Conservation (phyloP, 2,797 vertebrate genomes). For the Leptatherina wallacei region DNA sequence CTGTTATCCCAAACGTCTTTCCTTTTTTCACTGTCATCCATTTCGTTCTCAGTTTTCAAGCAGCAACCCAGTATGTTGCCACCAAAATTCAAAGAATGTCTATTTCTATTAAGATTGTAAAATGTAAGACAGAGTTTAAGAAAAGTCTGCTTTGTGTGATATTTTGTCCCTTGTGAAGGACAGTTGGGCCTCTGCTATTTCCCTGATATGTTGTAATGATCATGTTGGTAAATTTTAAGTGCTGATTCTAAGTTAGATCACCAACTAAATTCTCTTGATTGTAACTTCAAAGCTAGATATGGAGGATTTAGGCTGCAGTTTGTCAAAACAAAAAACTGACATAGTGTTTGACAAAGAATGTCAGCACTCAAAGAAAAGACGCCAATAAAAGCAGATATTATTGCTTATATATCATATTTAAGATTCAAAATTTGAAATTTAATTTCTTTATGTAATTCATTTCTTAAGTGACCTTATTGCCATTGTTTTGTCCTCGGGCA, state of each 20-base stretch:
- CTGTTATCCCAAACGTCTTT: constrained; percentile 32
- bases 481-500: constrained; percentile 64
- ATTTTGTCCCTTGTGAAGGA: constrained; percentile 64
- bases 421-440: constrained; percentile 70
- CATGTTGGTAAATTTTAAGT: constrained; percentile 47
- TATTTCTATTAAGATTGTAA: constrained; percentile 72
- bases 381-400: constrained; percentile 56
- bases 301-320: constrained; percentile 73
- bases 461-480: constrained; percentile 84
- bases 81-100: constrained; percentile 69
- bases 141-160: constrained; percentile 55
- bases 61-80: constrained; percentile 51
- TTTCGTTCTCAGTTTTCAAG: constrained; percentile 57
- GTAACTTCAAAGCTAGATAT: constrained; percentile 63
- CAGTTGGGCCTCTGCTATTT: constrained; percentile 31
- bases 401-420: constrained; percentile 76
- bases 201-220: constrained; percentile 37
- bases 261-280: constrained; percentile 71
- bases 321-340: constrained; percentile 79
- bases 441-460: constrained; percentile 77
- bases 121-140: constrained; percentile 53
- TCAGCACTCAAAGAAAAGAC: constrained; percentile 70
- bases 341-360: constrained; percentile 47
- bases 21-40: constrained; percentile 28
- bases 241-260: constrained; percentile 59